A percentile compares a stretch with the other conserved stretches of the same genome.
These are phyloP conservation scores for Heterohyrax brucei DNA, from an alignment of 2,797 vertebrate species.

Conservation along the genomic window DNA sequence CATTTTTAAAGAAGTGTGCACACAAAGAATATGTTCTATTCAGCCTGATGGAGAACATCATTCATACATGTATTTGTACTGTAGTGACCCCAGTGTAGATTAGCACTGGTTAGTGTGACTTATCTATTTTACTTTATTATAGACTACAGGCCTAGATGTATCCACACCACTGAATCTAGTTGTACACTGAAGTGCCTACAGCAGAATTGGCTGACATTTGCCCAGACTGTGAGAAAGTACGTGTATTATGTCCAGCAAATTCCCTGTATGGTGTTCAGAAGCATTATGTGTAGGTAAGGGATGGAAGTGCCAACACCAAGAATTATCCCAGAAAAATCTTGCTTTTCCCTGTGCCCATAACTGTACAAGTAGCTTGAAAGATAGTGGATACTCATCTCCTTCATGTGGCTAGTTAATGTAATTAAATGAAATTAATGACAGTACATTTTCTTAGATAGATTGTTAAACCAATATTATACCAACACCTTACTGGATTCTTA, in stretches of 20 bases:
- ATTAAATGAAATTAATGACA: slow-evolving; percentile 60
- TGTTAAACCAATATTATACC: slow-evolving; percentile 29
- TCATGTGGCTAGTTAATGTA: background rate
- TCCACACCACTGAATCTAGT: background rate
- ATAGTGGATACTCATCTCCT: slow-evolving; percentile 45
- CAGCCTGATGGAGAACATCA: background rate
- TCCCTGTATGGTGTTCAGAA: background rate
- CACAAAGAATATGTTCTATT: slow-evolving; percentile 18
- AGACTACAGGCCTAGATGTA: background rate
- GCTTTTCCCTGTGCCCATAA: background rate
- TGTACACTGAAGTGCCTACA: background rate
- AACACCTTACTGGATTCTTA: slow-evolving; percentile 39
- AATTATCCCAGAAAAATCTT: background rate
- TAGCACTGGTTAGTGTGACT: background rate
- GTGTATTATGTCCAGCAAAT: background rate
- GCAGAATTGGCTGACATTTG: slow-evolving; percentile 18
- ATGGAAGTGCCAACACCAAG: background rate
- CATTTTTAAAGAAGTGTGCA: background rate
- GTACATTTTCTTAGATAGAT: slow-evolving; percentile 28
- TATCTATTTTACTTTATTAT: slow-evolving; percentile 43
- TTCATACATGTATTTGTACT: slow-evolving; percentile 3
- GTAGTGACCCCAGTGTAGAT: background rate
- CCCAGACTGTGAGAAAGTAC: background rate
- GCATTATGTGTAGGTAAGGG: background rate
- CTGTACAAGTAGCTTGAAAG: background rate